Evolutionary conservation across 1,140 invertebrate species (phyloP), one percentile per base, ranked within the genome.

Genomic region (Calephelis nemesis): DNA sequence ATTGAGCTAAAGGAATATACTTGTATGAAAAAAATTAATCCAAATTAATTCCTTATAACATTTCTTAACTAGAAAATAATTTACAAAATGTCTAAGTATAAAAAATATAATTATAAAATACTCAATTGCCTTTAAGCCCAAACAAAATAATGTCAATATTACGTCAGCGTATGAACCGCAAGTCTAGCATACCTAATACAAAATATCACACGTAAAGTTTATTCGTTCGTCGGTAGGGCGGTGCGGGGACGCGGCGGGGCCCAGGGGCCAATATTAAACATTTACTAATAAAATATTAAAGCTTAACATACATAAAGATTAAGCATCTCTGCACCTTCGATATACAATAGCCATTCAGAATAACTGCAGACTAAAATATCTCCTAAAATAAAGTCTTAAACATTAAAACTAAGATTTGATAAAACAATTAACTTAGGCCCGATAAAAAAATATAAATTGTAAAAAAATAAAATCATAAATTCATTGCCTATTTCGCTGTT

Each of bases 201-300:
- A 90, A 90, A 91, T 91, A 90, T 91, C 87, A 88, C 88, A 88
- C 87, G 77, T 76, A 83, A 78, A 76, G 75, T 84, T 83, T 77
- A 74, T 85, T 82, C 78, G 81, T 78, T 78, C 67, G 68, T 65
- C 65, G 74, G 68, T 72, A 73, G 72, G 68, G 76, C 74, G 75
- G 76, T 75, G 74, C 74, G 74, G 69, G 77, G 79, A 81, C 78
- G 80, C 77, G 77, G 67, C 77, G 72, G 76, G 79, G 78, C 79
- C 79, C 68, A 73, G 82, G 84, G 85, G 82, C 85, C 79, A 90
- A 88, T 88, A 85, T 85, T 90, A 89, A 91, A 91, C 85, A 90
- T 91, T 90, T 85, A 89, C 85, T 91, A 90, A 91, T 91, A 91
- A 91, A 91, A 91, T 91, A 89, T 91, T 91, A 91, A 90, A 91